A percentile compares a stretch with the other conserved stretches of the same genome.
phyloP scores from a whole-genome alignment of 1,140 invertebrate species.

The Capitella teleta region DNA sequence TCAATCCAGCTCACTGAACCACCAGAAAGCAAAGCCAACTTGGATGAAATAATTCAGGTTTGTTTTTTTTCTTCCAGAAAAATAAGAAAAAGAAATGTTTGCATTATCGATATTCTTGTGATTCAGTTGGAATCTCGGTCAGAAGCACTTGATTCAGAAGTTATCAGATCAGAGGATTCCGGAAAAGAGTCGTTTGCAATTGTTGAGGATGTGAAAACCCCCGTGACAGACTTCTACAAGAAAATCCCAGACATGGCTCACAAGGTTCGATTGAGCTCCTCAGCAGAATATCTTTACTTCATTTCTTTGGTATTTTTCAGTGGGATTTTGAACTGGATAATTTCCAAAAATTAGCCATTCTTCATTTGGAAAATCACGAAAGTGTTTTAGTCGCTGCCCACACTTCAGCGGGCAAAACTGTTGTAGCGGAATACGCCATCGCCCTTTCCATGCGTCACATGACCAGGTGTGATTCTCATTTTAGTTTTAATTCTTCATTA shows the following conservation, averaged over 20 bases:
- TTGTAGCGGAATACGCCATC: conserved; percentile 94
- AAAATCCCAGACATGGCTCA: conserved; percentile 74
- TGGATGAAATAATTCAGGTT: too few species aligned
- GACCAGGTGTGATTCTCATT: conserved; percentile 59
- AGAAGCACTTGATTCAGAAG: neutral
- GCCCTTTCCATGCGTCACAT: conserved; percentile 84
- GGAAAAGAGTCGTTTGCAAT: conserved; percentile 64
- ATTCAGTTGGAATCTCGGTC: neutral
- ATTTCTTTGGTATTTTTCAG: conserved; percentile 20
- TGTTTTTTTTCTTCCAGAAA: too few species aligned
- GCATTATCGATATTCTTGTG: too few species aligned
- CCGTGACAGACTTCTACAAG: conserved; percentile 70
- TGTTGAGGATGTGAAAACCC: conserved; percentile 64
- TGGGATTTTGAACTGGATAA: conserved; percentile 91
- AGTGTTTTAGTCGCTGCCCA: conserved; percentile 98
- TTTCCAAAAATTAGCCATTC: conserved; percentile 92
- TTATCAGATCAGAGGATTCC: neutral
- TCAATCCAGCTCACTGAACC: too few species aligned
- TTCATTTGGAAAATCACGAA: conserved; percentile 83
- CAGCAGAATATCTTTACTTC: neutral
- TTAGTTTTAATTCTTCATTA: too few species aligned
- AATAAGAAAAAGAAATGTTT: too few species aligned
- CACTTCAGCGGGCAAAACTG: conserved; percentile 98
- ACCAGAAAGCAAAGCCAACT: too few species aligned
- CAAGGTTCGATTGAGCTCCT: conserved; percentile 42